These are phyloP conservation scores for Coracias cyanogaster DNA, from an alignment of 2,797 vertebrate genomes.

Conservation along the genomic window DNA sequence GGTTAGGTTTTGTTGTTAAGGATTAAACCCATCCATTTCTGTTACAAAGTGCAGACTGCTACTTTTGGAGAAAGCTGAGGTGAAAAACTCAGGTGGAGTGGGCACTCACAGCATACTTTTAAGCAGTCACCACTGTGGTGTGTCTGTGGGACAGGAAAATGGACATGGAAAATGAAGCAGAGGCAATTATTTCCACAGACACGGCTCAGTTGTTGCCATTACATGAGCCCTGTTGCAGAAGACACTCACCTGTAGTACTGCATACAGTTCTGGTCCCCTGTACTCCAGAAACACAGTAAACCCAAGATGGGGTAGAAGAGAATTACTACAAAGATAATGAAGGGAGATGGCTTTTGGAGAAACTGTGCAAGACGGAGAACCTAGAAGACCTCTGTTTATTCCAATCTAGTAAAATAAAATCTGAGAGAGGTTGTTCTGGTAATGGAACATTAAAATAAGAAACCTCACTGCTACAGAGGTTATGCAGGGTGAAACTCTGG, in stretches of 20 bases:
- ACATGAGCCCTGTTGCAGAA: fast-evolving
- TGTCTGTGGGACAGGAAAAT: background rate
- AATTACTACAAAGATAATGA: fast-evolving
- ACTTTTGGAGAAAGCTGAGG: background rate
- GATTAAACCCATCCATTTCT: background rate
- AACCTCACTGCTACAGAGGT: background rate
- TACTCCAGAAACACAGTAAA: background rate
- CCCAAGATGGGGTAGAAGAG: background rate
- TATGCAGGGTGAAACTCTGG: background rate
- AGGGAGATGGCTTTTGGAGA: background rate
- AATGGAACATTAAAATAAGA: background rate
- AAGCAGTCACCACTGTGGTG: background rate
- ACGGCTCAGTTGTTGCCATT: background rate
- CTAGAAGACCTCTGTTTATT: background rate
- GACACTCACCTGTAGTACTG: background rate
- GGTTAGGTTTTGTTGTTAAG: background rate
- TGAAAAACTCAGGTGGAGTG: background rate
- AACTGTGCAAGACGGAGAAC: background rate
- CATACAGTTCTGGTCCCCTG: fast-evolving
- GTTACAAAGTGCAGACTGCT: background rate
- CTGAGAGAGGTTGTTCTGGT: background rate
- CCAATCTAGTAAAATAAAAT: background rate
- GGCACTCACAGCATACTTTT: background rate
- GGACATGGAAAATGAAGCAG: background rate
- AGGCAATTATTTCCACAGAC: background rate